Percentiles rank a stretch among this genome's conserved stretches.
These are phyloP conservation scores for Tor tambroides DNA, from an alignment of 2,113 vertebrate species.

Conservation along the genomic window DNA sequence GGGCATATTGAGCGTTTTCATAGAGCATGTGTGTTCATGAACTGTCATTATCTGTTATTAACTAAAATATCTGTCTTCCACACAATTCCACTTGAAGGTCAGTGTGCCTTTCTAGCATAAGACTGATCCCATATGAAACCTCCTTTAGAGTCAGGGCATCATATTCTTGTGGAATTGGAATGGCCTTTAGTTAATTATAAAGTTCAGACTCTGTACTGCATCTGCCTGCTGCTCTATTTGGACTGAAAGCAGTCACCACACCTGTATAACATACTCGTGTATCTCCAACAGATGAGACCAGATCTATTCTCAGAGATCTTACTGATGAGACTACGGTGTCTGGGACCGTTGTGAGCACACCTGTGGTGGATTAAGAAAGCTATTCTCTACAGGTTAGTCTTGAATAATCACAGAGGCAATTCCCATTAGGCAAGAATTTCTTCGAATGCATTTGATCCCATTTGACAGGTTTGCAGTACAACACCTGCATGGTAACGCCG, in stretches of 20 bases:
- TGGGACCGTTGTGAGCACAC: no score
- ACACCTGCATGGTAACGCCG: not conserved
- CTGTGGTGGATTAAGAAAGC: no score
- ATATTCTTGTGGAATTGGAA: not conserved
- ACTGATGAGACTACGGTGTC: no score
- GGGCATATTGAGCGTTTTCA: not conserved
- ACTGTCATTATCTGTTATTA: not conserved
- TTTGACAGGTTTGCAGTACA: not conserved
- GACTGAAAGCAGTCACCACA: no score
- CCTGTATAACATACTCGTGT: not conserved
- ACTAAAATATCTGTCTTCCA: not conserved
- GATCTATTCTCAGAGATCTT: no score
- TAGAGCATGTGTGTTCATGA: not conserved
- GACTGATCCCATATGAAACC: not conserved
- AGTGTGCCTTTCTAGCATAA: not conserved
- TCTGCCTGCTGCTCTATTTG: not conserved
- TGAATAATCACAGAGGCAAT: not conserved
- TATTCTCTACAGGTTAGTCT: not conserved
- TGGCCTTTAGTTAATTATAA: not conserved
- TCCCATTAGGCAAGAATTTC: not conserved
- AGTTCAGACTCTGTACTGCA: not conserved
- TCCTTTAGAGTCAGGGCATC: not conserved
- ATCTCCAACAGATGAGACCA: not conserved
- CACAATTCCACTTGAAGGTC: slow-evolving; percentile 2
- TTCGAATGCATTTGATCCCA: not conserved